A percentile compares a stretch with the other conserved stretches of the same genome.
phyloP scores from a whole-genome alignment of 2,888 invertebrate species.

The Clostera curtula region DNA sequence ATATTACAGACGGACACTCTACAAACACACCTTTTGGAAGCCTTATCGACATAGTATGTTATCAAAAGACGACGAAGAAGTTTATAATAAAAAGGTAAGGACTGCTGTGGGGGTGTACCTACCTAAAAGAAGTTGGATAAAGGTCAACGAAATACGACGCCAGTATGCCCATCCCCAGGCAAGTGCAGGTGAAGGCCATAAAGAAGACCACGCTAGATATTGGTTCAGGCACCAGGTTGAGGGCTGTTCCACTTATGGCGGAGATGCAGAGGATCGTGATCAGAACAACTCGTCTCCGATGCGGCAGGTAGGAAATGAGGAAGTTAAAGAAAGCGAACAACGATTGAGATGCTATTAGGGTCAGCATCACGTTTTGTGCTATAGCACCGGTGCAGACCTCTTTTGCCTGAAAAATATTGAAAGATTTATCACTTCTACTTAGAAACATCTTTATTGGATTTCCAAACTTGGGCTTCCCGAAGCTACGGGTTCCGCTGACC shows the following conservation, averaged over 20 bases:
- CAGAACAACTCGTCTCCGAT: constrained; percentile 68
- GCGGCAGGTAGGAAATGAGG: constrained; percentile 67
- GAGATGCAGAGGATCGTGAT: constrained; percentile 66
- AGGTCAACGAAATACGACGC: constrained; percentile 63
- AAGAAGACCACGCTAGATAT: constrained; percentile 58
- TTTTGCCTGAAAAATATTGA: constrained; percentile 36
- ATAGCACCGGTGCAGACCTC: constrained; percentile 66
- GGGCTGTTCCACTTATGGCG: constrained; percentile 63
- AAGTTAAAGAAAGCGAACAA: constrained; percentile 77
- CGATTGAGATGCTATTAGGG: constrained; percentile 78
- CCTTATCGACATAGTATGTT: no score
- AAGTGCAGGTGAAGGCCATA: constrained; percentile 57
- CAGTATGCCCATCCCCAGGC: constrained; percentile 60
- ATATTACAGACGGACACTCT: no score
- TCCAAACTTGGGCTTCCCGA: no score
- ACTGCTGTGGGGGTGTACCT: constrained; percentile 19
- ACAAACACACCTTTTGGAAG: no score
- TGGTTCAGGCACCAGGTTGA: constrained; percentile 55
- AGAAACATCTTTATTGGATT: no score
- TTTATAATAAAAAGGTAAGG: no score
- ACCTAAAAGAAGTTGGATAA: constrained; percentile 63
- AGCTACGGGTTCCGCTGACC: no score
- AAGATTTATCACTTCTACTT: no score
- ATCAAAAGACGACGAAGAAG: no score
- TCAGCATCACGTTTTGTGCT: constrained; percentile 76